phyloP scores from a whole-genome alignment of 2,888 invertebrate species.

The Margaritifera margaritifera region DNA sequence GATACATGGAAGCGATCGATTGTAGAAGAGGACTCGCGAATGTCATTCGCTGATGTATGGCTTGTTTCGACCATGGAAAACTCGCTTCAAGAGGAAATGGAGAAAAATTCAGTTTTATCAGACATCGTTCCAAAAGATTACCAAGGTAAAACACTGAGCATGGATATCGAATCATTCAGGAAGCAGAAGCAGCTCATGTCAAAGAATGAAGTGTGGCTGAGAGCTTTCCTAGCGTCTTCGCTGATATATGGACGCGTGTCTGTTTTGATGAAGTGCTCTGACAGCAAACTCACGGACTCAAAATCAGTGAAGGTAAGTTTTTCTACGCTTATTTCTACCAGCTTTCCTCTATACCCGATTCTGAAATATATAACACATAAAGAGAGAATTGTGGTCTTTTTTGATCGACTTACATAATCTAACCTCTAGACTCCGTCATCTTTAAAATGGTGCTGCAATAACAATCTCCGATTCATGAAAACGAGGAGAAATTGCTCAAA shows the following conservation, averaged over 20 bases:
- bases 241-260: conserved; percentile 10
- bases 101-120: not conserved
- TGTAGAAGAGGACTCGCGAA: not conserved
- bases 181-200: conserved; percentile 6
- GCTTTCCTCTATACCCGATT: no score
- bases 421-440: no score
- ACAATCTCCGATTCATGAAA: no score
- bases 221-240: conserved; percentile 17
- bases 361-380: no score
- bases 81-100: not conserved
- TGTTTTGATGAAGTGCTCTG: not conserved
- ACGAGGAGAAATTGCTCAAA: no score
- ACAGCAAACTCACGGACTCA: conserved; percentile 3
- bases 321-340: no score
- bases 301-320: conserved; percentile 10
- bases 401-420: no score
- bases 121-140: conserved; percentile 3
- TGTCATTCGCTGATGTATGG: conserved; percentile 21
- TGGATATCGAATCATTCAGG: conserved; percentile 20
- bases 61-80: not conserved
- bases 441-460: no score
- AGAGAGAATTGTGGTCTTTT: no score
- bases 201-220: conserved; percentile 4
- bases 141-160: conserved; percentile 8
- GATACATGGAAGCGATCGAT: conserved; percentile 6